These are phyloP conservation scores for Pimpla rufipes DNA, from an alignment of 2,888 invertebrate genomes.

Conservation along the genomic window DNA sequence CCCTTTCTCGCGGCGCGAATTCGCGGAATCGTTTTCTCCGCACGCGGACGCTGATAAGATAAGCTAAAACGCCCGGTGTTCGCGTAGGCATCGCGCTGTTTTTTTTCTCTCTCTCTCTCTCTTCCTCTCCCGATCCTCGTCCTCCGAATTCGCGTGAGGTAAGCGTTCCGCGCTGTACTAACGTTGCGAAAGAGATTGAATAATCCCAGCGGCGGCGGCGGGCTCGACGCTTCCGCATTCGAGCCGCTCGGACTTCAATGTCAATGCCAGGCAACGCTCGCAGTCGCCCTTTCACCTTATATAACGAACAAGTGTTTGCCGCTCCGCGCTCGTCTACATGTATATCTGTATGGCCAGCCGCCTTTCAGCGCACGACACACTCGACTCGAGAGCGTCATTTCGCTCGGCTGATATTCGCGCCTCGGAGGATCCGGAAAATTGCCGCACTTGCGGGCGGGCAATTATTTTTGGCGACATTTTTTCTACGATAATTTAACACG, in stretches of 20 bases:
- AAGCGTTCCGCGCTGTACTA: conserved; percentile 51
- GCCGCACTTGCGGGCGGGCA: too few species aligned
- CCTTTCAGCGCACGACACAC: conserved; percentile 21
- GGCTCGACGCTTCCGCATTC: conserved; percentile 82
- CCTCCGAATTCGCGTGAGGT: conserved; percentile 27
- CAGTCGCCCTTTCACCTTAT: conserved; percentile 85
- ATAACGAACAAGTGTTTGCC: conserved; percentile 78
- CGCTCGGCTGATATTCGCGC: conserved; percentile 71
- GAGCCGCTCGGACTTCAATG: conserved; percentile 82
- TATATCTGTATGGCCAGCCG: not conserved
- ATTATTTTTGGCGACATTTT: too few species aligned
- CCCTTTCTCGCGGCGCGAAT: conserved; percentile 30
- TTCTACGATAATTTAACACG: too few species aligned
- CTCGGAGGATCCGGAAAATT: too few species aligned
- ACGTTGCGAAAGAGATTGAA: conserved; percentile 84
- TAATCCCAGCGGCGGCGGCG: conserved; percentile 74
- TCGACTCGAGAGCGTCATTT: conserved; percentile 71
- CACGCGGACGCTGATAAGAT: not conserved
- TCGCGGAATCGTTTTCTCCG: conserved; percentile 51
- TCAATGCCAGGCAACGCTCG: conserved; percentile 81
- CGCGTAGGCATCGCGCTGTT: not conserved
- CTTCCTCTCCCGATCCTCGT: not conserved
- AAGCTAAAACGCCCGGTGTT: not conserved
- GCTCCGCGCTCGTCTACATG: conserved; percentile 49
- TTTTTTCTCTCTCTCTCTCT: not conserved